Evolutionary conservation across 2,113 vertebrate species (phyloP).

Genomic region (Corythoichthys intestinalis): DNA sequence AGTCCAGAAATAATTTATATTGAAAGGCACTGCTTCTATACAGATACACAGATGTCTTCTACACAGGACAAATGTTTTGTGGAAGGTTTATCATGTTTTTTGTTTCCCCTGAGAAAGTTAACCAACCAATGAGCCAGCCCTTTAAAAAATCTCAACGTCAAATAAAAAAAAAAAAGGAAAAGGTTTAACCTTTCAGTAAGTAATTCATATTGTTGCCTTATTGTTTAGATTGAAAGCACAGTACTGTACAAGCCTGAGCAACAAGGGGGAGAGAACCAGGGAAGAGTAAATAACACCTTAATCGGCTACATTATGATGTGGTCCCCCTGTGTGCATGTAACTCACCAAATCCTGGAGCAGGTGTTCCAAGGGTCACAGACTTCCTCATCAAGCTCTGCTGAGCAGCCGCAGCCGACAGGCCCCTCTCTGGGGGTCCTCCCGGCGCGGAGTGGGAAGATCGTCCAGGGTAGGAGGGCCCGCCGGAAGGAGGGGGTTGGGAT

Average conservation of each 20-base stretch:
- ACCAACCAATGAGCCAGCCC: not conserved
- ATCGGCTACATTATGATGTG: constrained; percentile 71
- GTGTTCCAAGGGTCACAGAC: constrained; percentile 84
- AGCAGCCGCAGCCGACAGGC: constrained; percentile 67
- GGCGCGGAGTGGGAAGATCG: constrained; percentile 77
- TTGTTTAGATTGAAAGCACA: constrained; percentile 39
- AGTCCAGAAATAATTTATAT: constrained; percentile 50
- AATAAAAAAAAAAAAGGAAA: constrained; percentile 1
- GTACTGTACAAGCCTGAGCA: constrained; percentile 44
- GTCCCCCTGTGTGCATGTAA: constrained; percentile 77
- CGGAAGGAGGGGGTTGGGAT: constrained; percentile 63
- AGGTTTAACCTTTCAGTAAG: constrained; percentile 20
- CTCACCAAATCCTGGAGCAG: constrained; percentile 91
- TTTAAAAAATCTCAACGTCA: not conserved
- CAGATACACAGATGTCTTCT: constrained; percentile 28
- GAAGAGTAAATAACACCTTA: constrained; percentile 72
- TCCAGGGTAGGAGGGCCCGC: constrained; percentile 70
- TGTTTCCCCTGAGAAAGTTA: constrained; percentile 16
- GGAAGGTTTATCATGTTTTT: constrained; percentile 21
- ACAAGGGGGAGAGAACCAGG: constrained; percentile 53
- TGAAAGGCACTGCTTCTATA: constrained; percentile 40
- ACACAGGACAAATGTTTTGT: constrained; percentile 21
- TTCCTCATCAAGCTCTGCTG: constrained; percentile 84
- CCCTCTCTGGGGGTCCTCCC: constrained; percentile 86
- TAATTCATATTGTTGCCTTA: constrained; percentile 35